Percentiles rank a stretch among this genome's conserved stretches.
phyloP scores from a whole-genome alignment of 2,888 invertebrate genomes.

The Isoperla grammatica region DNA sequence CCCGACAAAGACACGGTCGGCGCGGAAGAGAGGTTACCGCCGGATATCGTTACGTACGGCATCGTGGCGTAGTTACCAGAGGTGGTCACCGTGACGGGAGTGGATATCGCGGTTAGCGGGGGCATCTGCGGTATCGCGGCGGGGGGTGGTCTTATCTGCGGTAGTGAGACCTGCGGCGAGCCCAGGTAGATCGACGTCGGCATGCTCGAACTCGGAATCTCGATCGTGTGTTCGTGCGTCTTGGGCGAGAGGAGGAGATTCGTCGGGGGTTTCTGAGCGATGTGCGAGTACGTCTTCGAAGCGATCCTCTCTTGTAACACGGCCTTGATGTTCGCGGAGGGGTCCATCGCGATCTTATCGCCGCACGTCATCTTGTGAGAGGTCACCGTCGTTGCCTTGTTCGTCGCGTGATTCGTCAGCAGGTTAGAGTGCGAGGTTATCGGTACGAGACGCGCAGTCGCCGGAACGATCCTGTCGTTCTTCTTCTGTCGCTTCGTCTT shows the following conservation, averaged over 20 bases:
- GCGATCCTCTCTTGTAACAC: too few species aligned
- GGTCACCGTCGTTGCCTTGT: neutral
- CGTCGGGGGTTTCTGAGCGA: too few species aligned
- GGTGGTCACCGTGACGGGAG: neutral
- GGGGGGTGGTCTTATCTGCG: neutral
- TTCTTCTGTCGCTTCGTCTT: neutral
- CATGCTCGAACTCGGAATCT: neutral
- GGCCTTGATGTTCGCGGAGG: too few species aligned
- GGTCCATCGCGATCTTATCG: neutral
- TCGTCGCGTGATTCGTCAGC: neutral
- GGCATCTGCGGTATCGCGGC: slow-evolving; percentile 5
- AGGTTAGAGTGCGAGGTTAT: neutral
- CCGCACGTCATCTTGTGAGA: neutral
- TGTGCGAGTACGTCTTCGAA: too few species aligned
- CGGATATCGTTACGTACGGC: neutral
- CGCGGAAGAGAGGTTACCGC: too few species aligned
- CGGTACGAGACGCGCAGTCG: neutral
- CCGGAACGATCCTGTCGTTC: neutral
- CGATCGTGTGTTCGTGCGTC: slow-evolving; percentile 4
- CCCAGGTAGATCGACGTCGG: slow-evolving; percentile 11
- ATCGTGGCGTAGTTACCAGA: neutral
- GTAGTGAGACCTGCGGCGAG: slow-evolving; percentile 1
- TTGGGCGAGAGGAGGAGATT: neutral
- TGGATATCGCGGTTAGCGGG: slow-evolving; percentile 6
- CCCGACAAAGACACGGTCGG: too few species aligned